Base-by-base conservation (phyloP, 2,888 invertebrate genomes). In the Teleogryllus oceanicus region DNA sequence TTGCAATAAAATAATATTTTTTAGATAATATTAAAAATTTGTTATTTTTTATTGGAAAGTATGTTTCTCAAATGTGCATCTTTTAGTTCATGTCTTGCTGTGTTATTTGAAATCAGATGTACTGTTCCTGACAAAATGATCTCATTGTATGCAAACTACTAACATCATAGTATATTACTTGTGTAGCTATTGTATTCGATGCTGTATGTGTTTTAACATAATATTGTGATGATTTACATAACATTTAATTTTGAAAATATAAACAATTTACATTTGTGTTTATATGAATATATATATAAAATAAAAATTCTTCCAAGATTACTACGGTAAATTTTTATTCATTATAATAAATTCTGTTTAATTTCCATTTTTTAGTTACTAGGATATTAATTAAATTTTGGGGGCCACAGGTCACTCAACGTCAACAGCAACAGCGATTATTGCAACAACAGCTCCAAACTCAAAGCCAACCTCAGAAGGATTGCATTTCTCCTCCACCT, bases 371-470 rank as follows among this genome's bases (percentile, higher is more conserved):
- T 37, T 37, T 37, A 37, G 5, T 37, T 37, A 37, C 8, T 37
- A 37, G 5, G 37, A 37, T 37, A 5, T 37, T 37, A 37, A 37
- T 37, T 37, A 37, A 37, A 37, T 62, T 62, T 62, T n/a, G 4
- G 62, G 62, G 13, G 16, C 78, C 50, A 10, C 84, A 92, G 92
- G 92, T 92, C 81, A 91, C 91, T 1, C 93, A 93, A 84, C 89
- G 93, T 2, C 93, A 93, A 84, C 91, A 92, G 84, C 90, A 89
- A 82, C 88, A 89, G 84, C 89, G 91, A 84, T 88, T 90, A 83
- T 89, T 91, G 76, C 90, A 90, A 83, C 90, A 90, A 83, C 86
- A 88, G 81, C 85, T 86, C 82, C 86, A 83, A 24, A 75, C 78
- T 50, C 79, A 77, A 11, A 62, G 62, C n/a, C 62, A 62, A n/a